These are phyloP conservation scores for Drosophila affinis DNA, from an alignment of 2,888 invertebrate species.

Conservation along the genomic window DNA sequence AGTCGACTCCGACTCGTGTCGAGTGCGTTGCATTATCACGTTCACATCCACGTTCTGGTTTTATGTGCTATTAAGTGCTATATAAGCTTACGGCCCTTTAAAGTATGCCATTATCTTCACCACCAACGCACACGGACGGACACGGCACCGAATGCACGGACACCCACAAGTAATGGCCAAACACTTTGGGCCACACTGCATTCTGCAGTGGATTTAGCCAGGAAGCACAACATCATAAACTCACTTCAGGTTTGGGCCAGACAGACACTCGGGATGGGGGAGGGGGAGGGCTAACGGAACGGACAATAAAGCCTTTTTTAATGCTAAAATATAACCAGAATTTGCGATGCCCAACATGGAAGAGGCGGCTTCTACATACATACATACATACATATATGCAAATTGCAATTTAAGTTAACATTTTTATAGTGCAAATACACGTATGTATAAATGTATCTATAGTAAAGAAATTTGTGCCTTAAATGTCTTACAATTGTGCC, in stretches of 20 bases:
- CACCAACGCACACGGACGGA: constrained; percentile 15
- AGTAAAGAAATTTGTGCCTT: too few relatives aligned
- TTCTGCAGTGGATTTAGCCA: constrained; percentile 31
- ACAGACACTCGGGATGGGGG: constrained; percentile 2
- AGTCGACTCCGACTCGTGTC: constrained; percentile 24
- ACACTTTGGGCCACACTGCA: constrained; percentile 31
- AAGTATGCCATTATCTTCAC: constrained; percentile 70
- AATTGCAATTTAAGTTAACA: neutral
- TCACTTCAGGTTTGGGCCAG: constrained; percentile 24
- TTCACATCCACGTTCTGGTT: constrained; percentile 69
- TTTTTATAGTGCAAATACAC: too few relatives aligned
- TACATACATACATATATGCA: neutral
- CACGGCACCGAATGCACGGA: constrained; percentile 14
- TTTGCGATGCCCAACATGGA: neutral
- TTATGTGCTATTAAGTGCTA: constrained; percentile 79
- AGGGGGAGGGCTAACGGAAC: neutral
- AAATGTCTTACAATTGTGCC: neutral
- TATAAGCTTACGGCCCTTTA: constrained; percentile 75
- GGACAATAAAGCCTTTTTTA: constrained; percentile 9
- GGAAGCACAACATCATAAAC: constrained; percentile 18
- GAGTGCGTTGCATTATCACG: constrained; percentile 78
- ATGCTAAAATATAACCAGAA: constrained; percentile 13
- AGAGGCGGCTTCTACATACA: neutral
- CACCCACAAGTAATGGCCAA: constrained; percentile 34
- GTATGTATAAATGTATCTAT: too few relatives aligned